Evolutionary conservation across 2,888 invertebrate genomes (phyloP), one percentile per base, ranked within the genome.

Genomic region (Noctua pronuba): DNA sequence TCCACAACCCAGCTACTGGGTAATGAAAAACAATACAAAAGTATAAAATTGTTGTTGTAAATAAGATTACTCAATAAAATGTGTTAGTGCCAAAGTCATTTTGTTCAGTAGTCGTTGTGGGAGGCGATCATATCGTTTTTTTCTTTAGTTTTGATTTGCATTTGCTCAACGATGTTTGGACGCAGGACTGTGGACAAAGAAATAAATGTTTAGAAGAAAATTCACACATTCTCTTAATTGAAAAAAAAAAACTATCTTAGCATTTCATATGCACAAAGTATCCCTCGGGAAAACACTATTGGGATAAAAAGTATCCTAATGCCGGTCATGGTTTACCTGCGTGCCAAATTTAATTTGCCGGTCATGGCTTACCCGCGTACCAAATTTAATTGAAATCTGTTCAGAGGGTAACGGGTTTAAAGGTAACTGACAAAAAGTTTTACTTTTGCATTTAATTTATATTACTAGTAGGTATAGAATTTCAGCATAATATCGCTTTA

Each of bases 141-240:
- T 79, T n/a, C 1, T 70, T 73, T 41, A 64, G 38, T 44, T 76
- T 73, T 21, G 91, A 88, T 4, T 90, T 89, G 75, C 94, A 94
- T 16, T 93, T 93, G n/a, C 60, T 71, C 6, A 84, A 77, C 4
- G 93, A 87, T 52, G 91, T 91, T 0, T 69, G 77, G 21, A 74
- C 84, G 80, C 94, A 94, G 84, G 88, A 70, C 94, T 94, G 92
- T 28, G 90, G 90, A 72, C 76, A 75, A 83, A 85, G 67, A 86
- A 80, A 55, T 13, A 0, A 44, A 44, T 24, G 0, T 49, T 73
- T 55, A 73, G 3, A 5, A 24, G 0, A 38, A 7, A 16, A 6
- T n/a, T 46, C 21, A 65, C 16, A 16, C 21, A 60, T 60, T 31
- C 0, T 18, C 0, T 28, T 18, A 18, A 60, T 18, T 60, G 60